These are phyloP conservation scores for Aphyosemion australe DNA, from an alignment of 2,113 vertebrate species.

Conservation along the genomic window DNA sequence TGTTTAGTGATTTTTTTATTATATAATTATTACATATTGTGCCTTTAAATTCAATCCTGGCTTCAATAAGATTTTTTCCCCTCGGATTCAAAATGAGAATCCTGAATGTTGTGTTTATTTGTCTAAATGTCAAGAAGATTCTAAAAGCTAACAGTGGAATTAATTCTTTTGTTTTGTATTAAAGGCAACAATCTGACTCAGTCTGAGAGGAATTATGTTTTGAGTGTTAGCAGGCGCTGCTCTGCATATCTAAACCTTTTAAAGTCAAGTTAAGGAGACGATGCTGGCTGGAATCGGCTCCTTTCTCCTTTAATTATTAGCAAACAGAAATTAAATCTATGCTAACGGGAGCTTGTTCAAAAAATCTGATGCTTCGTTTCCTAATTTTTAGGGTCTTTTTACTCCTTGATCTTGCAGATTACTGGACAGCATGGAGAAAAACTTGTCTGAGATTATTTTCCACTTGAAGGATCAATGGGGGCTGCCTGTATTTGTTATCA, in stretches of 20 bases:
- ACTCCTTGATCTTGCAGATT: slow-evolving; percentile 10
- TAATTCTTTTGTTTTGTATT: slow-evolving; percentile 15
- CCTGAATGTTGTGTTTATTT: slow-evolving; percentile 12
- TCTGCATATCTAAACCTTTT: slow-evolving; percentile 27
- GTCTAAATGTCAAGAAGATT: slow-evolving; percentile 35
- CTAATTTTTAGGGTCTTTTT: not conserved
- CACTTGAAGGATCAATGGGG: slow-evolving; percentile 19
- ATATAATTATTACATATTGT: too few species aligned
- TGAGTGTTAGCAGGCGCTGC: slow-evolving; percentile 17
- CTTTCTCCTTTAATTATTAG: too few species aligned
- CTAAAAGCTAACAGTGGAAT: slow-evolving; percentile 20
- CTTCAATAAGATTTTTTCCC: too few species aligned
- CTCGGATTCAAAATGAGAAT: not conserved
- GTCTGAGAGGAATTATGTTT: slow-evolving; percentile 36
- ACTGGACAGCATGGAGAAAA: slow-evolving; percentile 15
- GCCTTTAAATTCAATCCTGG: too few species aligned
- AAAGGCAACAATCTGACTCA: slow-evolving; percentile 28
- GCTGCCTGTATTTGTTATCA: slow-evolving; percentile 50
- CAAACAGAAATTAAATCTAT: too few species aligned
- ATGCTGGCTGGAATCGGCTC: not conserved
- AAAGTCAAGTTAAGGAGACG: slow-evolving; percentile 8
- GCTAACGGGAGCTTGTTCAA: too few species aligned
- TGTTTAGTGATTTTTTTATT: too few species aligned
- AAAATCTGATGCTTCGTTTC: not conserved
- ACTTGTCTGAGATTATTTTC: slow-evolving; percentile 39